Percentiles rank a stretch among this genome's conserved stretches.
These are phyloP conservation scores for Halotydeus destructor DNA, from an alignment of 1,140 invertebrate species.

Conservation along the genomic window DNA sequence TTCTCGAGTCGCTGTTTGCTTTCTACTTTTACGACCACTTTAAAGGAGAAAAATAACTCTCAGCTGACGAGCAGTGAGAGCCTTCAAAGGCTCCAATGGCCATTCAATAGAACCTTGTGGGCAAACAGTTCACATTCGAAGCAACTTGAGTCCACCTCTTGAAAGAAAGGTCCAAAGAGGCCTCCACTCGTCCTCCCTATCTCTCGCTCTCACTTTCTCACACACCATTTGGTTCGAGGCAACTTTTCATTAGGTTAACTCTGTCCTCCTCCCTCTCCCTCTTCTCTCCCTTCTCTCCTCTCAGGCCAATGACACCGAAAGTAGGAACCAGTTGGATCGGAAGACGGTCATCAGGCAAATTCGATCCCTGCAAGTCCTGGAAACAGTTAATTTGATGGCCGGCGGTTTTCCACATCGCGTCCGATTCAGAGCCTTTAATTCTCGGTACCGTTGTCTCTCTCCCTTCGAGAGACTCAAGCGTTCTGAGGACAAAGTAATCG, in stretches of 20 bases:
- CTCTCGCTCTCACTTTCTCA: too few relatives aligned
- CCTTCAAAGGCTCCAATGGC: too few relatives aligned
- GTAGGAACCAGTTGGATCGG: slow-evolving; percentile 52
- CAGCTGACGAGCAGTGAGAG: too few relatives aligned
- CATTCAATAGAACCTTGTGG: too few relatives aligned
- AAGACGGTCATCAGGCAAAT: slow-evolving; percentile 60
- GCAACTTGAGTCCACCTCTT: too few relatives aligned
- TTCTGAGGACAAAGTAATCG: slow-evolving; percentile 53
- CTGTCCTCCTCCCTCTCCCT: too few relatives aligned
- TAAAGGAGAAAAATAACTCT: too few relatives aligned
- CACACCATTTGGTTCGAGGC: too few relatives aligned
- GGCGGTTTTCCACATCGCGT: slow-evolving; percentile 69
- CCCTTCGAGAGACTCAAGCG: slow-evolving; percentile 47
- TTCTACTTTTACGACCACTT: too few relatives aligned
- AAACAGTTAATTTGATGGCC: slow-evolving; percentile 85
- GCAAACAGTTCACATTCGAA: too few relatives aligned
- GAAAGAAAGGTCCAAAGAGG: too few relatives aligned
- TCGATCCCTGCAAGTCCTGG: slow-evolving; percentile 68
- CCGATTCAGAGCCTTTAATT: slow-evolving; percentile 80
- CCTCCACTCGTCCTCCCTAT: too few relatives aligned
- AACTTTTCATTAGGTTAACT: slow-evolving; percentile 1
- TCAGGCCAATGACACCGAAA: slow-evolving; percentile 48
- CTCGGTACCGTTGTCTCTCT: slow-evolving; percentile 55
- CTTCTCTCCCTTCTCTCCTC: not conserved
- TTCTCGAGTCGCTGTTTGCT: not conserved